These are phyloP conservation scores for Leptestheria dahalacensis DNA, from an alignment of 1,140 invertebrate genomes.

Conservation along the genomic window DNA sequence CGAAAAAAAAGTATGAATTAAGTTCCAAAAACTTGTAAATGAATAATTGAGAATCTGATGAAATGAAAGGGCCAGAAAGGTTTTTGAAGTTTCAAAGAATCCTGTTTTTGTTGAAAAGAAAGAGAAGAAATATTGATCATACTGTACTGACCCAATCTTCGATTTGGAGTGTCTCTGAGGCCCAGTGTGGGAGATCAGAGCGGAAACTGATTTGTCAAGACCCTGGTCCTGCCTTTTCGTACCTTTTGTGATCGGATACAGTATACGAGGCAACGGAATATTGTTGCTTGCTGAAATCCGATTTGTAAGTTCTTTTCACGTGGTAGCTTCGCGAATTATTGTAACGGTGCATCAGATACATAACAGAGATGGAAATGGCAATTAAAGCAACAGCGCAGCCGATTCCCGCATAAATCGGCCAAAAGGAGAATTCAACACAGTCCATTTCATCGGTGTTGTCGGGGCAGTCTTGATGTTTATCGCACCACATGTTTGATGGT, in stretches of 20 bases:
- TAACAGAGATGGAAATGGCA: neutral
- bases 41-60: too few species aligned
- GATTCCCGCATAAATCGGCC: neutral
- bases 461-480: conserved; percentile 5
- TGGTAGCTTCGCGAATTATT: neutral
- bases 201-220: neutral
- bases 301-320: neutral
- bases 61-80: too few species aligned
- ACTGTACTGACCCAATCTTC: neutral
- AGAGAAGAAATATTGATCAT: too few species aligned
- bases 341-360: neutral
- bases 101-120: neutral
- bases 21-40: too few species aligned
- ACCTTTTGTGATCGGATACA: neutral
- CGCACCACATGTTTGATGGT: conserved; percentile 8
- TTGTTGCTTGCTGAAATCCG: neutral
- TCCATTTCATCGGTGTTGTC: conserved; percentile 2
- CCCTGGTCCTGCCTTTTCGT: neutral
- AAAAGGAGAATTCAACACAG: conserved; percentile 5
- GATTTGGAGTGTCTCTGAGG: neutral
- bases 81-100: too few species aligned
- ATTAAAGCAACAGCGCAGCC: neutral
- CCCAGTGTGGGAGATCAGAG: neutral
- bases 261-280: neutral
- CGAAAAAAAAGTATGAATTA: too few species aligned